Evolutionary conservation across 2,797 vertebrate species (phyloP).

Genomic region (Catostomus latipinnis): DNA sequence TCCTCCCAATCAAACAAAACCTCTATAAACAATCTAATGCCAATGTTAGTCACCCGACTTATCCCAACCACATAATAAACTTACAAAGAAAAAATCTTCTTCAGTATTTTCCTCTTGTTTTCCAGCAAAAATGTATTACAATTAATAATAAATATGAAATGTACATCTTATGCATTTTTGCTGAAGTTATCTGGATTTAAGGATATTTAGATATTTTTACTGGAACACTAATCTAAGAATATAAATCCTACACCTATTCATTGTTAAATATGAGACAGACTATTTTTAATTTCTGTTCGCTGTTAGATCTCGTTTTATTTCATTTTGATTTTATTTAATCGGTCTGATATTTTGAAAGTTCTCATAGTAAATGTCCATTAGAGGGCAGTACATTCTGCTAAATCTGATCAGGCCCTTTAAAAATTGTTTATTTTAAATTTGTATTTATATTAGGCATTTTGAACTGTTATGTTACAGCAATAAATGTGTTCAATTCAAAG

Average conservation of each 20-base stretch:
- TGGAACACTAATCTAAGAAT: too few species aligned
- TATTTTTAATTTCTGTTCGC: too few species aligned
- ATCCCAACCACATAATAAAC: background rate
- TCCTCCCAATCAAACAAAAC: constrained; percentile 42
- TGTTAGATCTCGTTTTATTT: background rate
- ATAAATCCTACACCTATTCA: background rate
- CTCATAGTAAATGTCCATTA: constrained; percentile 12
- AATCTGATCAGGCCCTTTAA: background rate
- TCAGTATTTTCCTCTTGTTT: too few species aligned
- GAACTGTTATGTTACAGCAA: too few species aligned
- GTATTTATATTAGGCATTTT: background rate
- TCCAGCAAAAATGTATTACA: too few species aligned
- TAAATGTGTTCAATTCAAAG: too few species aligned
- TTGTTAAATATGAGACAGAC: background rate
- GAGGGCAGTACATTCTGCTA: constrained; percentile 25
- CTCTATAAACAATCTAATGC: background rate
- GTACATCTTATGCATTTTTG: too few species aligned
- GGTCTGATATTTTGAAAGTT: background rate
- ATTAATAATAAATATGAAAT: too few species aligned
- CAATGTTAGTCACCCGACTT: constrained; percentile 4
- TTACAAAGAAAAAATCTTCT: too few species aligned
- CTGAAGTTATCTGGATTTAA: too few species aligned
- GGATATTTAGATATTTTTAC: too few species aligned
- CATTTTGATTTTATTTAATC: background rate
- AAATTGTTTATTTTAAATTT: background rate